Base-by-base conservation (phyloP, 2,113 vertebrate species). In the Menidia beryllina region DNA sequence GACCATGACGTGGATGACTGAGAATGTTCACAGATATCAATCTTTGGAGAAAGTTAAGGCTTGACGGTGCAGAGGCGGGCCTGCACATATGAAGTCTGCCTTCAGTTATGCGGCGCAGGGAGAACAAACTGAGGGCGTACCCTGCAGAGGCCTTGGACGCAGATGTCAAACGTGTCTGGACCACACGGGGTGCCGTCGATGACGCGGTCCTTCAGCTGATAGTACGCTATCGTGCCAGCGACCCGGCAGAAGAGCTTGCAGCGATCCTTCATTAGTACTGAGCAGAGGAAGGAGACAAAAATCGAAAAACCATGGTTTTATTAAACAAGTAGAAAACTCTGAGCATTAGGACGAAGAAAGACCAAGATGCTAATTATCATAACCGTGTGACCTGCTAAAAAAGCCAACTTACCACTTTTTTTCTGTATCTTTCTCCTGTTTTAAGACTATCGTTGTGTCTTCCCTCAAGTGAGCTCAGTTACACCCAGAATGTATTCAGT, bases 231-330 rank as follows among this genome's bases (percentile, higher is more conserved):
- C 36, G 97, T 96, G 69, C 96, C 97, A 54, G 96, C 94, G 49
- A 95, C 97, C 43, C 96, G 95, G 83, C 97, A 99, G 92, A 98
- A 99, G 60, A 99, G 96, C 86, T 98, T 99, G 91, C 97, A 99
- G 55, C 97, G 97, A 93, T 99, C 97, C 93, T 98, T 99, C 92
- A 97, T 91, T 68, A 96, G 86, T 91, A 99, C 97, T 99, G 83
- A 50, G 54, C 0, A 48, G 30, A 57, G 3, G 70, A 53, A 26
- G 24, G 45, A 52, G 61, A 36, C 19, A 73, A 2, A 41, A 20
- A 54, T 4, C 25, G 38, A 25, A 47, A 62, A 65, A 60, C 15
- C 12, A 19, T 1, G 10, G 17, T 49, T 12, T 48, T 6, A 52
- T 54, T 45, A 34, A 59, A 43, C 15, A 7, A 19, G 51, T 61